Base-by-base conservation (phyloP, 2,888 invertebrate genomes). In the Adelphocoris suturalis region DNA sequence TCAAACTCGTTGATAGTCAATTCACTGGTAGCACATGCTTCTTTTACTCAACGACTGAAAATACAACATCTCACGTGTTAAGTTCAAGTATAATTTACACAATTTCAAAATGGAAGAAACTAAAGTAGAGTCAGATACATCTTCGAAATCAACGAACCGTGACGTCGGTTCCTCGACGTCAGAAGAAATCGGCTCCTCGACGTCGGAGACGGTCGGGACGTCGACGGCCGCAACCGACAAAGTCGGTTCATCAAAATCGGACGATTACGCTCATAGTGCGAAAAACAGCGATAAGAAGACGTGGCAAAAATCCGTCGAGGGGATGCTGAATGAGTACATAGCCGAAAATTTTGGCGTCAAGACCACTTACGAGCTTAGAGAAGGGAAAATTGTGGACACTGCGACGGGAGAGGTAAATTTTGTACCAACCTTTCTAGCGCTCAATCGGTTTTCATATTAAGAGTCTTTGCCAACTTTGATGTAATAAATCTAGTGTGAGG, bases 331-430 rank as follows among this genome's bases (percentile, higher is more conserved):
- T 57, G 84, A 84, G 52, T 84, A 84, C 57, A 52, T 84, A 12
- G 57, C 55, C 13, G 84, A 84, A 27, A 84, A 84, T 57, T 84
- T 84, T 57, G 84, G 84, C 0, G 84, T 84, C 12, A 57, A 84
- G 13, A 84, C 55, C 19, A 23, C 84, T 0, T 84, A 16, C 19
- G 84, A 84, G 28, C 57, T 84, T 2, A 57, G 13, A 19, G 28
- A 84, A 12, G 84, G 84, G 84, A 52, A 57, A 19, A 57, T 84
- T 16, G 11, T 23, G 13, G 84, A 84, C 57, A 84, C 19, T 2
- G 5, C 23, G 7, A 84, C 84, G 0, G 84, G 84, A 28, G 57
- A 84, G 47, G 84, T 84, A 27, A 76, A 75, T n/a, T 68, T n/a
- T n/a, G n/a, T n/a, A n/a, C n/a, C n/a, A n/a, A n/a, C n/a, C n/a